Percentiles rank a stretch among this genome's conserved stretches.
phyloP scores from a whole-genome alignment of 2,888 invertebrate species.

The Linnaemya tessellans region DNA sequence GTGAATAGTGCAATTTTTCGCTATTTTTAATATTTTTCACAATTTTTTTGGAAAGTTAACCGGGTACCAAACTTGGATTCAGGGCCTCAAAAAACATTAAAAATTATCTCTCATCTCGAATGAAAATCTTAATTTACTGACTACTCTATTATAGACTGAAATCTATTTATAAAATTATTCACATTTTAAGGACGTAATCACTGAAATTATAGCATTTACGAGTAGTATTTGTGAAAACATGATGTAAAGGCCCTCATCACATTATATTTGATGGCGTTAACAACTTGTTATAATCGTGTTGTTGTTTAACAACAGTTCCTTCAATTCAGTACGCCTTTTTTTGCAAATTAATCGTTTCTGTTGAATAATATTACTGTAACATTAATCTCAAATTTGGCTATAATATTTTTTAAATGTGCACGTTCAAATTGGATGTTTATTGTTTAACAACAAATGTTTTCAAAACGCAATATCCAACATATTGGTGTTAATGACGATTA shows the following conservation, averaged over 20 bases:
- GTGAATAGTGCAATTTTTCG: too few species aligned
- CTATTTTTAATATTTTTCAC: too few species aligned
- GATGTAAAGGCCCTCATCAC: too few species aligned
- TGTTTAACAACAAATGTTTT: conserved; percentile 14
- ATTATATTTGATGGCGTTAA: not conserved
- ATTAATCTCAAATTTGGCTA: not conserved
- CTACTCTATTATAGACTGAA: too few species aligned
- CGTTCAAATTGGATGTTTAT: conserved; percentile 8
- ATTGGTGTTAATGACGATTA: not conserved
- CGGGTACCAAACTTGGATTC: too few species aligned
- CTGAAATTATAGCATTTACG: not conserved
- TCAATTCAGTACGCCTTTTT: not conserved
- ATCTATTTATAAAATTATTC: too few species aligned
- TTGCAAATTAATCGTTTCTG: not conserved
- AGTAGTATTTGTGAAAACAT: too few species aligned
- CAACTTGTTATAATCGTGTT: not conserved
- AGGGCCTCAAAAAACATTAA: too few species aligned
- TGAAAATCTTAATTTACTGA: too few species aligned
- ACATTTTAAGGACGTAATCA: too few species aligned
- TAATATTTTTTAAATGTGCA: conserved; percentile 13
- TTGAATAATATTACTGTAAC: not conserved
- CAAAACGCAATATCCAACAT: not conserved
- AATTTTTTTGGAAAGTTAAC: too few species aligned
- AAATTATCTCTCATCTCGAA: too few species aligned
- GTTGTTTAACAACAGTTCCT: not conserved